Percentiles rank a stretch among this genome's conserved stretches.
These are phyloP conservation scores for Oscheius sp. DNA, from an alignment of 1,140 invertebrate genomes.

Conservation along the genomic window DNA sequence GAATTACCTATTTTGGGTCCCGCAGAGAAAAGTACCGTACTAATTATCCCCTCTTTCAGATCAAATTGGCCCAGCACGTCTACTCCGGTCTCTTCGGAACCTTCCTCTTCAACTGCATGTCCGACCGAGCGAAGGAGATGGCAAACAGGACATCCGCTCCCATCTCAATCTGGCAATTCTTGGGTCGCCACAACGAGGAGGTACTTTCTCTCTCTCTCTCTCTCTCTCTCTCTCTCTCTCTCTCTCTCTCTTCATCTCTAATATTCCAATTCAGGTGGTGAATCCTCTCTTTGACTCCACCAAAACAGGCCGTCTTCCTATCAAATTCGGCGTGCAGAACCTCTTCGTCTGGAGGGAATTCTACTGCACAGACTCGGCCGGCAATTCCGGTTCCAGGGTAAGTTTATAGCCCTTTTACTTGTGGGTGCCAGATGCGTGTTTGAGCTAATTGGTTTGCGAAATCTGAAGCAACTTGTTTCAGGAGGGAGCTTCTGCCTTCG, in stretches of 20 bases:
- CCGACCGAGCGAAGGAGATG: conserved; percentile 8
- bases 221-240: too few relatives aligned
- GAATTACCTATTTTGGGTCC: too few relatives aligned
- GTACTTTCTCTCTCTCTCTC: too few relatives aligned
- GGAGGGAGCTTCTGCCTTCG: too few relatives aligned
- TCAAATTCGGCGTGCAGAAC: background rate
- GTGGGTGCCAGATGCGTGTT: too few relatives aligned
- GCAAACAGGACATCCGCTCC: background rate
- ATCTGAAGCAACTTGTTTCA: too few relatives aligned
- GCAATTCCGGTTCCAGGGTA: too few relatives aligned
- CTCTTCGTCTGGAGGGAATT: background rate
- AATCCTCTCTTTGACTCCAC: background rate
- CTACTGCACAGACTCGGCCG: background rate
- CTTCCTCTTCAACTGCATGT: conserved; percentile 82
- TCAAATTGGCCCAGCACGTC: conserved; percentile 88
- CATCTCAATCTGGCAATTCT: conserved; percentile 22
- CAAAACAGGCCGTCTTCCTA: background rate
- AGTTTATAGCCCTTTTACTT: too few relatives aligned
- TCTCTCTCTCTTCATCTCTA: too few relatives aligned
- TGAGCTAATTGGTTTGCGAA: too few relatives aligned
- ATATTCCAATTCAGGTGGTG: background rate
- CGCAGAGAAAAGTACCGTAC: too few relatives aligned
- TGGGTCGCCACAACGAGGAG: conserved; percentile 31
- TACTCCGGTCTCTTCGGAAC: conserved; percentile 94
- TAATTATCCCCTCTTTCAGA: too few relatives aligned